Base-by-base conservation (phyloP, 2,113 vertebrate species). In the Bostrychus sinensis region DNA sequence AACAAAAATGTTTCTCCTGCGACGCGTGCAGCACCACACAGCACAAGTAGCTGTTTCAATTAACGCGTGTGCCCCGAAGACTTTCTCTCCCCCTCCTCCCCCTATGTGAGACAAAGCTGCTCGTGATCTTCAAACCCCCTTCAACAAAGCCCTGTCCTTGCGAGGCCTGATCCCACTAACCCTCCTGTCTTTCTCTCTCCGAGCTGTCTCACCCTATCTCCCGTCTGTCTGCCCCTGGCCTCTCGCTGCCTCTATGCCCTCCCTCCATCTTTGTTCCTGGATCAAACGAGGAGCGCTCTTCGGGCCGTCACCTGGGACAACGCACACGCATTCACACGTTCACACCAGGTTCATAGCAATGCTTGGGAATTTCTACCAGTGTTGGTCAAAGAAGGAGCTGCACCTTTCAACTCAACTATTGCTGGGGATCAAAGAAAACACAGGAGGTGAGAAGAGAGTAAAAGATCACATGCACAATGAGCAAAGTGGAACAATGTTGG, bases 271-370 rank as follows among this genome's bases (percentile, higher is more conserved):
- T 86, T 90, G 83, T 90, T 88, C 82, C 82, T 56, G 72, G 88
- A 89, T 90, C 87, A 90, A 90, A 89, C 81, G 62, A 81, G 82
- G 72, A n/a, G n/a, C 82, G 81, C 83, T 85, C 70, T 66, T 66
- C 42, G 34, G 76, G 66, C 83, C 58, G 4, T 89, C 88, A 88
- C 81, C 72, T 85, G 84, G 84, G 85, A 90, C 74, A 60, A 65
- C 66, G 74, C 60, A 60, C 76, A 62, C 66, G 42, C 61, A 36
- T n/a, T 48, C 57, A 30, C 62, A 28, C 58, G 32, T 55, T 66
- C 7, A 56, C 59, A 62, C 56, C n/a, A 25, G 14, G 25, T 28
- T 16, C 66, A 14, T 75, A 66, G 55, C 59, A 66, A 76, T 75
- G 55, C 64, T 56, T 30, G 22, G 51, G 60, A 39, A 77, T 85